A percentile compares a stretch with the other conserved stretches of the same genome.
Evolutionary conservation across 2,113 vertebrate genomes (phyloP).

Genomic region (Delphinus delphis): DNA sequence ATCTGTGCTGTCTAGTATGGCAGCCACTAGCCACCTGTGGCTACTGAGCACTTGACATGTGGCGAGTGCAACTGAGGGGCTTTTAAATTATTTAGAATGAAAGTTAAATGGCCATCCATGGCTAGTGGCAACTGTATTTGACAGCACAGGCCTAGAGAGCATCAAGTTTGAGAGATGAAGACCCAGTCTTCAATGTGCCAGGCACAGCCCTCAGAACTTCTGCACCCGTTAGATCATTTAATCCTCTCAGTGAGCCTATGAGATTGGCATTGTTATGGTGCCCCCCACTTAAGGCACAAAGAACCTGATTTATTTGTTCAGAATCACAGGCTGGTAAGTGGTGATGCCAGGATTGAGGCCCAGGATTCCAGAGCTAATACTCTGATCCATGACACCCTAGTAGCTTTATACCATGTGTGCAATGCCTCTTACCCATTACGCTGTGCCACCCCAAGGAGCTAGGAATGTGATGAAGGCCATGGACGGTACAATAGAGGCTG

Average conservation of each 20-base stretch:
- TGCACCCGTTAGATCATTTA: not conserved
- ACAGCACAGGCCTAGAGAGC: not conserved
- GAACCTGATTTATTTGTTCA: not conserved
- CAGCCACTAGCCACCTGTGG: no score
- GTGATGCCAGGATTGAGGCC: not conserved
- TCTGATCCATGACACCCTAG: not conserved
- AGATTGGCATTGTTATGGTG: not conserved
- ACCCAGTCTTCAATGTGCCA: not conserved
- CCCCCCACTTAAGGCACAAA: not conserved
- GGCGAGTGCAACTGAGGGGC: not conserved
- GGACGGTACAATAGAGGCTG: not conserved
- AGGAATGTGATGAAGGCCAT: not conserved
- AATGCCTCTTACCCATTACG: not conserved
- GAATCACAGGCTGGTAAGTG: not conserved
- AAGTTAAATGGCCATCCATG: not conserved
- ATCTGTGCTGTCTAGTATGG: no score
- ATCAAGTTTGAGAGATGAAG: not conserved
- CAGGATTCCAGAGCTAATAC: not conserved
- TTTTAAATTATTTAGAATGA: not conserved
- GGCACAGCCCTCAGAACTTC: not conserved
- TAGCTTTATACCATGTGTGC: not conserved
- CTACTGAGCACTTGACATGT: not conserved
- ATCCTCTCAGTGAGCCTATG: not conserved
- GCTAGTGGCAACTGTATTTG: not conserved
- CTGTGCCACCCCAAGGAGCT: no score